These are phyloP conservation scores for Gopherus flavomarginatus DNA, from an alignment of 2,113 vertebrate species.

Conservation along the genomic window DNA sequence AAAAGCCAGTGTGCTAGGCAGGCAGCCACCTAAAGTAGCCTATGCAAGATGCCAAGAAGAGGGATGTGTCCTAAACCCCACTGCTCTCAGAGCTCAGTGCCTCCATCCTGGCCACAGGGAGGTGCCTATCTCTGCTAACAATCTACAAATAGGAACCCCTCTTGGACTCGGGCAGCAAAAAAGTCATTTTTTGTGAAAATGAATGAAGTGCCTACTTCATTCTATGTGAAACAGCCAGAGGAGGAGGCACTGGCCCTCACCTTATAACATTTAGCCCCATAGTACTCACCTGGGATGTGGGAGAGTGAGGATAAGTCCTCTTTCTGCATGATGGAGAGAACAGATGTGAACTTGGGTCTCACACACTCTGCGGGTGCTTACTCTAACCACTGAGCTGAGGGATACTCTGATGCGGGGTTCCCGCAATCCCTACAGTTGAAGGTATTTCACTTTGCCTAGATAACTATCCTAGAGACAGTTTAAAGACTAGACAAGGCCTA, in stretches of 20 bases:
- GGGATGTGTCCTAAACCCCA: background rate
- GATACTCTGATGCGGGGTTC: background rate
- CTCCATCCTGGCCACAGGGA: background rate
- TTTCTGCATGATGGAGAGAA: background rate
- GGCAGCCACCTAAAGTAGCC: background rate
- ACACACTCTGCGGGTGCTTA: background rate
- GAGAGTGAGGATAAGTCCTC: background rate
- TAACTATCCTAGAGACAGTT: constrained; percentile 10
- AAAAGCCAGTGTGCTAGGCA: background rate
- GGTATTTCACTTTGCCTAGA: background rate
- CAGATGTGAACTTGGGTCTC: background rate
- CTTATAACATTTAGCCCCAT: background rate
- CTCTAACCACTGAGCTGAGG: background rate
- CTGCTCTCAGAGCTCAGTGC: background rate
- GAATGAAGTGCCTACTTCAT: background rate
- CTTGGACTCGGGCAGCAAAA: background rate
- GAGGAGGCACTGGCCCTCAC: background rate
- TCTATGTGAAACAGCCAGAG: background rate
- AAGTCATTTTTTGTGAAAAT: background rate
- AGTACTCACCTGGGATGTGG: background rate
- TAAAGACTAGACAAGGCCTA: constrained; percentile 14
- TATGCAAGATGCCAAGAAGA: background rate
- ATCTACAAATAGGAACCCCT: background rate
- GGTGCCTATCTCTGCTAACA: background rate
- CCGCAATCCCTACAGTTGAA: background rate